Evolutionary conservation across 2,797 vertebrate genomes (phyloP).

Genomic region (Epinephelus malabaricus): DNA sequence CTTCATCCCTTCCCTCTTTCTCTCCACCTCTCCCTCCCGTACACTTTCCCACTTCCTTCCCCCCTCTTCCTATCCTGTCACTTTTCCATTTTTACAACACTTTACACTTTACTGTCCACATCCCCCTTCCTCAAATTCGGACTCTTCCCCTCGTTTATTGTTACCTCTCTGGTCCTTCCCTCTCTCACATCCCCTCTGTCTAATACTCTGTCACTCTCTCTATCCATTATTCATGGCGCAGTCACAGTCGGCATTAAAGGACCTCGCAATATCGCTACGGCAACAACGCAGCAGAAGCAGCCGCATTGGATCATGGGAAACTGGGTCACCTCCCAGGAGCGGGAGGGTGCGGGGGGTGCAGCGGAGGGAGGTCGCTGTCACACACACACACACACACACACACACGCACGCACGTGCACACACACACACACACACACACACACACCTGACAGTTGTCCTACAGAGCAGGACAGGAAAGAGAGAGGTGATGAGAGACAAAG

Average conservation of each 20-base stretch:
- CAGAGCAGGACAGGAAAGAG: constrained; percentile 60
- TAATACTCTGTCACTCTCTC: constrained; percentile 75
- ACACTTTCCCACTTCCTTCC: not conserved
- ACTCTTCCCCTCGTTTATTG: constrained; percentile 28
- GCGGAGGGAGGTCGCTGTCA: constrained; percentile 68
- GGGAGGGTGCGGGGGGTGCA: constrained; percentile 68
- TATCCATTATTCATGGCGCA: constrained; percentile 86
- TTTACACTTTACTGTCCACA: constrained; percentile 3
- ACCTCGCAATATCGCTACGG: constrained; percentile 78
- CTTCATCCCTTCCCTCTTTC: not conserved
- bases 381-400: not conserved
- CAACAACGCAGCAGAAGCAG: constrained; percentile 74
- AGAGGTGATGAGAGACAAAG: constrained; percentile 44
- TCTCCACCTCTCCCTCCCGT: not conserved
- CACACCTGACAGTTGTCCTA: constrained; percentile 78
- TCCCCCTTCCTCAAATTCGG: constrained; percentile 16
- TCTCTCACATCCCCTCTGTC: constrained; percentile 38
- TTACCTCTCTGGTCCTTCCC: constrained; percentile 8
- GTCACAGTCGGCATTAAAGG: constrained; percentile 81
- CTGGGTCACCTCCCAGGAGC: constrained; percentile 88
- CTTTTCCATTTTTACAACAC: constrained; percentile 8
- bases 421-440: constrained; percentile 20
- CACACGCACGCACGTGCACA: no score
- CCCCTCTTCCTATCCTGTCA: not conserved
- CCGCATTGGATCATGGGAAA: constrained; percentile 86